phyloP scores from a whole-genome alignment of 2,113 vertebrate genomes.

The Trachemys scripta region DNA sequence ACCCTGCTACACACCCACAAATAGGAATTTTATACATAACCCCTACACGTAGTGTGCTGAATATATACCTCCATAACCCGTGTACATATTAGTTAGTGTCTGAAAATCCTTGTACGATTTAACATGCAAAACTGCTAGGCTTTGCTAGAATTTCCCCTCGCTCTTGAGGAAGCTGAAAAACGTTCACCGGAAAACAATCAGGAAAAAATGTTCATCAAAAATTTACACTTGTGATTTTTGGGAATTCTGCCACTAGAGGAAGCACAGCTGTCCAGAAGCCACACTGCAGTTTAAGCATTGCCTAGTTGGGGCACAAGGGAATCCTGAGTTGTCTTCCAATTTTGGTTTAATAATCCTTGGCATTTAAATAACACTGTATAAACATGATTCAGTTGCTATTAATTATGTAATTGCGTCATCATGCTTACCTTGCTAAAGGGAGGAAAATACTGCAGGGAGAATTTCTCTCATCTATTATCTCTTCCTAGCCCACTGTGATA shows the following conservation, averaged over 20 bases:
- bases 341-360: conserved; percentile 57
- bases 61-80: conserved; percentile 15
- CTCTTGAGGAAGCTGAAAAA: background rate
- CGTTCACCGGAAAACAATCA: background rate
- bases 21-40: conserved; percentile 40
- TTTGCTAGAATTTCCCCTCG: background rate
- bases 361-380: conserved; percentile 65
- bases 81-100: background rate
- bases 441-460: conserved; percentile 61
- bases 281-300: conserved; percentile 69
- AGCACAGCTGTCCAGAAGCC: conserved; percentile 54
- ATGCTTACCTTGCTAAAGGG: conserved; percentile 52
- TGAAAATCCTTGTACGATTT: background rate
- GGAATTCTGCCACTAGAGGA: conserved; percentile 56
- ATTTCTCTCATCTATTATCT: conserved; percentile 18
- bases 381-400: conserved; percentile 64
- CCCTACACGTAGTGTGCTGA: background rate
- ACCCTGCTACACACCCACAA: background rate
- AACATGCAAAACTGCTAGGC: background rate
- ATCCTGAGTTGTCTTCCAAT: conserved; percentile 63
- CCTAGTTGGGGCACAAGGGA: conserved; percentile 58
- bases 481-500: background rate
- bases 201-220: background rate
- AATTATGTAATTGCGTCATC: conserved; percentile 52
- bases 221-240: background rate